Base-by-base conservation (phyloP, 1,140 invertebrate species). In the Drosophila ercepeae region DNA sequence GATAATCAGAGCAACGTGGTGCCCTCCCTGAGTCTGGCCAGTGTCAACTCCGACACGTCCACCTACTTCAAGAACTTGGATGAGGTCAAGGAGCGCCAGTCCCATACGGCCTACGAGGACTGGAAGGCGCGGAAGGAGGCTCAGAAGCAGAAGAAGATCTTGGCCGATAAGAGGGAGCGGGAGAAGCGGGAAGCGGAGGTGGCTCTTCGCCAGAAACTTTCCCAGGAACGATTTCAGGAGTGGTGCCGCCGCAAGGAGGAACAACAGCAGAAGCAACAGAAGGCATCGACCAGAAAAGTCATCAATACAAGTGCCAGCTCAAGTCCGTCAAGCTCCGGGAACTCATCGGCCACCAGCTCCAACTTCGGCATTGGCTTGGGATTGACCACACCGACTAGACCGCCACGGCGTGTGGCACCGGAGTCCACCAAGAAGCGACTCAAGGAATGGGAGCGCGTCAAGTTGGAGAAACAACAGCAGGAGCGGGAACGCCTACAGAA, bases 81-180 rank as follows among this genome's bases (percentile, higher is more conserved):
- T 2, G 68, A 76, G n/a, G 13, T 39, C 0, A 81, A 70, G 58
- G 63, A 70, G 9, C 76, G 52, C 1, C 48, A 58, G 0, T 41
- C 46, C 7, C 42, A 69, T 14, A 39, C 27, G 1, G 39, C 68
- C 16, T 88, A 59, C 44, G 58, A 78, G 9, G 57, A 57, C 2
- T 86, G 82, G 82, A 36, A 75, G 34, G 61, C 67, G 11, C 73
- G 64, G n/a, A 86, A 86, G 46, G 77, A 59, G 11, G 64, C 19
- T 0, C 74, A 88, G n/a, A 63, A 78, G 45, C 64, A 63, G 19
- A 18, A 78, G 42, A 78, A 61, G 23, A 21, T 55, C 0, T 16
- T 18, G 57, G 69, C 63, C 0, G 82, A 59, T 8, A 82, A 78
- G 14, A 13, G 25, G 49, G 53, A 75, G 61, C 44, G 19, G 0